Evolutionary conservation across 1,140 invertebrate species (phyloP), one percentile per base, ranked within the genome.

Genomic region (Bicyclus anynana): DNA sequence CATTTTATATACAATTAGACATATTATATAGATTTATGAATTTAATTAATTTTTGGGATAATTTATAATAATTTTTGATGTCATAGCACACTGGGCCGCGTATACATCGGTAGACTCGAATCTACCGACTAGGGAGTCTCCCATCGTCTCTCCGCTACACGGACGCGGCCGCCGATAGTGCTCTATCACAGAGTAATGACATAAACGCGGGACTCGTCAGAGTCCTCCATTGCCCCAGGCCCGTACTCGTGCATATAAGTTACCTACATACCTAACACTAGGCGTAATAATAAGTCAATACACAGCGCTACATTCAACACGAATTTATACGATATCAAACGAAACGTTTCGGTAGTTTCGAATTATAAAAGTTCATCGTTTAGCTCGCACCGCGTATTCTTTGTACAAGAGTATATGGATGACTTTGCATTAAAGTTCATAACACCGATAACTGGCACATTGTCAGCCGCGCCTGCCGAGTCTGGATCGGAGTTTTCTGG

Each of bases 31-130:
- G 72, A 77, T 80, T 79, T 84, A 84, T 77, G 77, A 77, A 78
- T 80, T 83, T 80, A 87, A 79, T 86, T 86, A 87, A 87, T 87
- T 87, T 87, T 87, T 87, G 84, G 84, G 84, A 87, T 85, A 86
- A 86, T 84, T 84, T 84, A 83, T 83, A 82, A 80, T 79, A 78
- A 73, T 71, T 78, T 84, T 83, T 80, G 80, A 84, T 82, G 82
- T 87, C 75, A 79, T 79, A 83, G 82, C 82, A 84, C 82, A 84
- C 75, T 53, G 49, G 78, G 72, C 65, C 72, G 74, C 68, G 72
- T 57, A n/a, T n/a, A n/a, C 61, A 69, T 59, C 53, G 58, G 49
- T 48, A 57, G 65, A 65, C 60, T 35, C 29, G 53, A 56, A 44
- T 46, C 35, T 42, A 44, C 37, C 48, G 38, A 53, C 37, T 59